A percentile compares a stretch with the other conserved stretches of the same genome.
Conservation (phyloP, 2,113 vertebrate genomes). For the Callopanchax toddi region DNA sequence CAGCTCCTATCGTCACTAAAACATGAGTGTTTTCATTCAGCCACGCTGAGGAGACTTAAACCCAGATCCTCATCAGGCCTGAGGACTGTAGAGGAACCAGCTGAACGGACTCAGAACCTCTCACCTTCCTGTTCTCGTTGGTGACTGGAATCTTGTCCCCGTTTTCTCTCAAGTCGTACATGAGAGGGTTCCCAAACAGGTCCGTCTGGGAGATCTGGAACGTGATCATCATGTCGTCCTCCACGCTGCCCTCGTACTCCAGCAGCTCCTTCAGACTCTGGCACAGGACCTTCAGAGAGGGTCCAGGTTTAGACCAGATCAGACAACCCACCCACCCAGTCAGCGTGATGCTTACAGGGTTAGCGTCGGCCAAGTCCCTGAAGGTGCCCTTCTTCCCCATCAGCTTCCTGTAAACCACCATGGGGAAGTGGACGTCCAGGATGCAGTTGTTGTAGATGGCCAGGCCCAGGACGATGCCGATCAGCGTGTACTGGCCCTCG, state of each 20-base stretch:
- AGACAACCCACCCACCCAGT: too few species aligned
- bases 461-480: constrained; percentile 95
- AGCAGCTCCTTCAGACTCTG: constrained; percentile 94
- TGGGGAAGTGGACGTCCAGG: constrained; percentile 98
- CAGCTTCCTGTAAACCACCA: constrained; percentile 98
- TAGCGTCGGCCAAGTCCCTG: constrained; percentile 94
- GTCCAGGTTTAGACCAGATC: accelerated
- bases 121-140: constrained; percentile 96
- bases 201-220: constrained; percentile 98
- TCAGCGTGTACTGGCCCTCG: constrained; percentile 98
- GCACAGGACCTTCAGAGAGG: constrained; percentile 84
- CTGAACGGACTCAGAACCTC: neutral
- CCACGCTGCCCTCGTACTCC: constrained; percentile 95
- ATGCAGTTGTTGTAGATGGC: constrained; percentile 99
- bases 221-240: constrained; percentile 99
- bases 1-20: too few species aligned
- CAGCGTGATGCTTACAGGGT: constrained; percentile 87
- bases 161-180: constrained; percentile 95
- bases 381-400: constrained; percentile 99
- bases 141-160: constrained; percentile 98
- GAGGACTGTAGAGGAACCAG: neutral
- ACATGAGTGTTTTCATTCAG: too few species aligned
- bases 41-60: neutral
- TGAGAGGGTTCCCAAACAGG: constrained; percentile 95
- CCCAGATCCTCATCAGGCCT: too few species aligned